Evolutionary conservation across 30 jellyfish, hydroid and myxozoan species (phyloP).

Genomic region (Pseudorhiza aurosa): DNA sequence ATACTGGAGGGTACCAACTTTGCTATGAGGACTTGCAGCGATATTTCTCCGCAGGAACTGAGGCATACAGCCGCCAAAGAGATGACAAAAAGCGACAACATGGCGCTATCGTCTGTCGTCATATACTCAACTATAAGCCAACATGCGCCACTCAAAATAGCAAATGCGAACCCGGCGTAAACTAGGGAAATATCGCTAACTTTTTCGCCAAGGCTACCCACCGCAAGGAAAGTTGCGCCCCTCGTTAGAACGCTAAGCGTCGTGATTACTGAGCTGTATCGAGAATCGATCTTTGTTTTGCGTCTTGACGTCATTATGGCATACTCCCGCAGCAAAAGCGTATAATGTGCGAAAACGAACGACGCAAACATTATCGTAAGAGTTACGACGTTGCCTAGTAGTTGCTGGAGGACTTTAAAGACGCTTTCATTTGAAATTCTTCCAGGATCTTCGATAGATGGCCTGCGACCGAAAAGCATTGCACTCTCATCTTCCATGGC

Average conservation of each 20-base stretch:
- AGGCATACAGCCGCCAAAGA: slow-evolving; percentile 33
- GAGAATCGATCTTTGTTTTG: not conserved
- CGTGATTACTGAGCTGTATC: slow-evolving; percentile 12
- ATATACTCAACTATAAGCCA: slow-evolving; percentile 17
- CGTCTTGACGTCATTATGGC: not conserved
- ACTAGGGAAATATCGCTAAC: slow-evolving; percentile 33
- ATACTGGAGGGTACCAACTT: slow-evolving; percentile 32
- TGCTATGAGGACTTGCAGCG: slow-evolving; percentile 37
- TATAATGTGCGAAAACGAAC: slow-evolving; percentile 17
- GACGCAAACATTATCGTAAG: slow-evolving; percentile 26
- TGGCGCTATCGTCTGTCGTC: slow-evolving; percentile 8
- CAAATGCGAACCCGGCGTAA: slow-evolving; percentile 38
- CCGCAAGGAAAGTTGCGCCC: slow-evolving; percentile 44
- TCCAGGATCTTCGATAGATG: not conserved
- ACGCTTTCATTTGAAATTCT: not conserved
- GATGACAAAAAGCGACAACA: slow-evolving; percentile 30
- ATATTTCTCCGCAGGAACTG: slow-evolving; percentile 37
- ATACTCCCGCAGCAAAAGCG: not conserved
- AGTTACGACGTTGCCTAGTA: slow-evolving; percentile 30
- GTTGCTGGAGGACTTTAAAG: not conserved
- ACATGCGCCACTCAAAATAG: slow-evolving; percentile 19
- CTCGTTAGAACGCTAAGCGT: slow-evolving; percentile 32
- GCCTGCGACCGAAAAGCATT: not conserved
- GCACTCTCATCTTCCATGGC: not conserved
- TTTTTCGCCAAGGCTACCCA: slow-evolving; percentile 52